phyloP scores from a whole-genome alignment of 2,797 vertebrate genomes.

The Aphelocoma californica region DNA sequence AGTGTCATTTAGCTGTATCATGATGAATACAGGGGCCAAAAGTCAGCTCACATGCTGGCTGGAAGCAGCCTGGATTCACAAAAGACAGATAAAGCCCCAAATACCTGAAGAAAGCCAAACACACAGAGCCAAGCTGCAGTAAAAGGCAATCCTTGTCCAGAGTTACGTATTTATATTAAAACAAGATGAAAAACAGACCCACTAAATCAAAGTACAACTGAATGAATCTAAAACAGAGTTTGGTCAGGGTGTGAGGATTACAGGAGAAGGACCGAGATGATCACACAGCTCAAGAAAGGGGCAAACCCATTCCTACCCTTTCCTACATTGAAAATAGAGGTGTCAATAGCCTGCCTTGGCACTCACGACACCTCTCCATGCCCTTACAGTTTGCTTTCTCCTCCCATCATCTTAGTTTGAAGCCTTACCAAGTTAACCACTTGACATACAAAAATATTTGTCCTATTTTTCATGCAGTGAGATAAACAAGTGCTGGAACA shows the following conservation, averaged over 20 bases:
- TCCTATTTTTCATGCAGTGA: neutral
- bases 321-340: neutral
- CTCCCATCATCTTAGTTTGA: neutral
- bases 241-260: neutral
- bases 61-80: neutral
- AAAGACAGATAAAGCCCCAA: neutral
- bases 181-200: neutral
- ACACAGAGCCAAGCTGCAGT: neutral
- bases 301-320: neutral
- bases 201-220: neutral
- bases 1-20: neutral
- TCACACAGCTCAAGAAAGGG: neutral
- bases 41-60: neutral
- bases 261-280: neutral
- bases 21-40: neutral
- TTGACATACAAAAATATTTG: neutral
- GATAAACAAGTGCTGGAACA: neutral
- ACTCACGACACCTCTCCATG: neutral
- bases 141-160: neutral
- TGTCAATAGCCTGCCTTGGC: neutral
- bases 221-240: neutral
- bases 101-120: neutral
- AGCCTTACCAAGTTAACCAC: neutral
- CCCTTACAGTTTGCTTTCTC: neutral
- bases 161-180: neutral